Base-by-base conservation (phyloP, 2,888 invertebrate species). In the Unio pictorum region DNA sequence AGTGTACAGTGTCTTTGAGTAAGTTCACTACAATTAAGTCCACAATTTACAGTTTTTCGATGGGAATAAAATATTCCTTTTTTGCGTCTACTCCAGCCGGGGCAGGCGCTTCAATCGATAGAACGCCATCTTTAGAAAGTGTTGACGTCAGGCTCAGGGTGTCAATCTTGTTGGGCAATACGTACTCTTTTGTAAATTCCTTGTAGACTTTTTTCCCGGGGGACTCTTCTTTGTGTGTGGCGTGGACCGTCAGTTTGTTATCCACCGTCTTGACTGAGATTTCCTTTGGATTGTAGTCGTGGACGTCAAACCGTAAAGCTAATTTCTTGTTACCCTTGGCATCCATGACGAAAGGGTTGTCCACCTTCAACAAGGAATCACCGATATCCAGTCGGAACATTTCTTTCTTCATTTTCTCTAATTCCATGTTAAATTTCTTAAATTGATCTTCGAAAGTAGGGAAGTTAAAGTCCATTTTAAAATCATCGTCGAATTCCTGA, bases 211-310 rank as follows among this genome's bases (percentile, higher is more conserved):
- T 96, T 92, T 97, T 96, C 89, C 96, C 96, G 91, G 98, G 97
- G 63, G 96, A 94, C 92, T 98, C 98, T 92, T 99, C 98, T 91
- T 98, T 97, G 92, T 99, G 99, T 91, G 98, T 98, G 76, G 98
- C 99, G 90, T 98, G 97, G 62, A 98, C 96, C 73, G 78, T 79
- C 66, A 99, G 93, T 93, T 97, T 96, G 92, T 98, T 98, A 92
- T 98, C 98, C 86, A 98, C 96, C 80, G 98, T 99, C 92, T 98
- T 99, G 82, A 99, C 98, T 89, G 98, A 96, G 90, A 98, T 97
- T 93, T 99, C 98, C 91, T 99, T 98, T 5, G 93, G 93, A 69
- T 95, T 95, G 92, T 98, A 99, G 91, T 98, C 96, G 89, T 96
- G 96, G 84, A 98, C 98, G 90, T 99, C 98, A 91, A 99, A 99